Base-by-base conservation (phyloP, 2,888 invertebrate species). In the Steinernema hermaphroditum region DNA sequence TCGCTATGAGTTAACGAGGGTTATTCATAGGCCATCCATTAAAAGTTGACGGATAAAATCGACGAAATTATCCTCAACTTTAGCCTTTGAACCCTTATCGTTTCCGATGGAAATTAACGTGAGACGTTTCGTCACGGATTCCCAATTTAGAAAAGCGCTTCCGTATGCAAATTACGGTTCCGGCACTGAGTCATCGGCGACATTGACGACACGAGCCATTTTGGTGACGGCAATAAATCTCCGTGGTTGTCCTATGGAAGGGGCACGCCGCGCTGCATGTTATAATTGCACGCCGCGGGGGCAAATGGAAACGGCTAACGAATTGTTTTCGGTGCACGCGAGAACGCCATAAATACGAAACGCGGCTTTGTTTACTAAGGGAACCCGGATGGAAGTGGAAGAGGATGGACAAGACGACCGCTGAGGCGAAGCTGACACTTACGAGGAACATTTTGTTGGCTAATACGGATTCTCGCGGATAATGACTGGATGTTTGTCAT, bases 321-420 rank as follows among this genome's bases (percentile, higher is more conserved):
- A 49, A 49, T 49, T 49, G 49, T 49, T 19, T n/a, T 49, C 19
- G 49, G 49, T 8, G 19, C 49, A 49, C 49, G 49, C 49, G 49
- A 49, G 14, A 49, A n/a, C 49, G 49, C 49, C 49, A 49, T 49
- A 49, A 49, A 49, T 49, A 49, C 19, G 49, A n/a, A n/a, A 49
- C 12, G 49, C 49, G 14, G 49, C 43, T 41, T 49, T 49, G 49
- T 49, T 49, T 49, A 49, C 19, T 6, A 19, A 49, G 19, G 19
- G 49, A 49, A 14, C 9, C 41, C 9, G 14, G 8, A 14, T 14
- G 41, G 41, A 41, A 41, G n/a, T n/a, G n/a, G n/a, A n/a, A n/a
- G n/a, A n/a, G n/a, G n/a, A n/a, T n/a, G n/a, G n/a, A n/a, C n/a
- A n/a, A n/a, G n/a, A 12, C 43, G 43, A 41, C 43, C 43, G 43